These are phyloP conservation scores for Bubo bubo DNA, from an alignment of 2,113 vertebrate species.

Conservation along the genomic window DNA sequence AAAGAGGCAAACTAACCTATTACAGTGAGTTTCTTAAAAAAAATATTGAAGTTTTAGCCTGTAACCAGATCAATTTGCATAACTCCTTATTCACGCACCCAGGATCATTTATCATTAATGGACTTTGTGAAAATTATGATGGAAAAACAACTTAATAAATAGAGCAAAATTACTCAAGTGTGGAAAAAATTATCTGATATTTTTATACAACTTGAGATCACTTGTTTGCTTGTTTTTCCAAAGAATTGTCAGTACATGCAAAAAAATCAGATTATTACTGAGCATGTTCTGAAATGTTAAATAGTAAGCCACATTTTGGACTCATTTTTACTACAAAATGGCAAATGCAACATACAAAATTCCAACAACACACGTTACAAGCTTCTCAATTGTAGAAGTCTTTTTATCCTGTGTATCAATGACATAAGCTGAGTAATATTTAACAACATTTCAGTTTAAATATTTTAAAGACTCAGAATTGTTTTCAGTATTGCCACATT, in stretches of 20 bases:
- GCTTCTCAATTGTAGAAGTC: not conserved
- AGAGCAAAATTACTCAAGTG: not conserved
- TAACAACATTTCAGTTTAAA: not conserved
- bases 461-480: not conserved
- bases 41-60: not conserved
- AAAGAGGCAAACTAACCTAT: not conserved
- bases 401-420: not conserved
- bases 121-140: not conserved
- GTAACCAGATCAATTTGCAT: not conserved
- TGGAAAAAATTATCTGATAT: not conserved
- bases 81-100: not conserved
- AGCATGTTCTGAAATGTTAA: not conserved
- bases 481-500: not conserved
- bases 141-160: not conserved
- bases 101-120: not conserved
- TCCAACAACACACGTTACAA: not conserved
- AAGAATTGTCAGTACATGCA: not conserved
- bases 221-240: not conserved
- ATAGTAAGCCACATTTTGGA: not conserved
- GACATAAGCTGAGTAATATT: not conserved
- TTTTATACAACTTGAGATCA: not conserved
- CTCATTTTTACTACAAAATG: not conserved
- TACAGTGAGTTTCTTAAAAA: not conserved
- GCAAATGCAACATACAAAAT: not conserved
- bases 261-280: not conserved